These are phyloP conservation scores for Ciconia nigra DNA, from an alignment of 2,797 vertebrate species.

Conservation along the genomic window DNA sequence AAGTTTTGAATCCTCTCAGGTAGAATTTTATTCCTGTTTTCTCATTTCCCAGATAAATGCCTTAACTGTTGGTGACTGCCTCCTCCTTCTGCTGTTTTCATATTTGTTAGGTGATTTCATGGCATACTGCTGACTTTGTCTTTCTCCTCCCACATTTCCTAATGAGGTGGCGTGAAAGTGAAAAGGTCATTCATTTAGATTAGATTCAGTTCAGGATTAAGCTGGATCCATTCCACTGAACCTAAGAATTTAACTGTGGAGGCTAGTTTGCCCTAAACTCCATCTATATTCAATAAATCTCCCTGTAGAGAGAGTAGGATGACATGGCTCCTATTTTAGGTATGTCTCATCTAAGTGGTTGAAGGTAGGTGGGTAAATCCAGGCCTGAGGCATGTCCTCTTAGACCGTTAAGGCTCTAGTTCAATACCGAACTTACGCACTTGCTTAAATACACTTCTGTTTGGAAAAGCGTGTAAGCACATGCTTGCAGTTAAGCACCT, in stretches of 20 bases:
- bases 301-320: not conserved
- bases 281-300: not conserved
- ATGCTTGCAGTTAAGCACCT: not conserved
- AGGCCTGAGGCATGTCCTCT: not conserved
- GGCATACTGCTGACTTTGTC: not conserved
- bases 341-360: not conserved
- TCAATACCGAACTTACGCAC: not conserved
- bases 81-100: not conserved
- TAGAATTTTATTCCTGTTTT: not conserved
- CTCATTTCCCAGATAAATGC: not conserved
- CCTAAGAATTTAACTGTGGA: not conserved
- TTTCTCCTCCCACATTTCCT: not conserved
- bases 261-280: not conserved
- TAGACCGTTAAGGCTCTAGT: not conserved
- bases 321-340: not conserved
- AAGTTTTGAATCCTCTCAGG: not conserved
- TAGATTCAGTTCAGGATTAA: not conserved
- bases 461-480: not conserved
- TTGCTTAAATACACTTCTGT: not conserved
- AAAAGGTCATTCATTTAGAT: not conserved
- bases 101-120: not conserved
- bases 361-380: not conserved
- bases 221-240: slow-evolving; percentile 1
- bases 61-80: not conserved
- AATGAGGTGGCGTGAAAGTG: not conserved